Base-by-base conservation (phyloP, 2,888 invertebrate genomes). In the Xestia c-nigrum region DNA sequence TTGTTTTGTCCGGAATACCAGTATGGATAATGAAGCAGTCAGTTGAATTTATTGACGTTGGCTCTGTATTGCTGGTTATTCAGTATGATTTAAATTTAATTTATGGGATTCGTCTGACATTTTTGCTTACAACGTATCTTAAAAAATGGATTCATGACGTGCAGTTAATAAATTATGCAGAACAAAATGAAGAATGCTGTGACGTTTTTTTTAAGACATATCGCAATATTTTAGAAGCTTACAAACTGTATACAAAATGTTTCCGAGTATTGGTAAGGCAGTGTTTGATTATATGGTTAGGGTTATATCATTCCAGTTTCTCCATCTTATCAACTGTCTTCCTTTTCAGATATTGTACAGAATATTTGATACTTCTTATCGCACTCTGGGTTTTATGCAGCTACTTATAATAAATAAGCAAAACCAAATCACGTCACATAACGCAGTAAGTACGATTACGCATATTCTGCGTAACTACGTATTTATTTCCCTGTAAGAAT, bases 41-140 rank as follows among this genome's bases (percentile, higher is more conserved):
- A 16, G 5, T 52, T 6, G 1, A 31, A 46, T 63, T 63, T 31
- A 3, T 50, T 43, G 64, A 75, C 0, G 6, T 2, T 16, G 10
- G 50, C 9, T 0, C 0, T 14, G 12, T 9, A 19, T 19, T 75
- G 19, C 3, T 61, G 0, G 14, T n/a, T 1, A 14, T 16, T 0
- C n/a, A 66, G 5, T 76, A 31, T 38, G 66, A 76, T 38, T 6
- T 76, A 3, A 76, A 76, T 66, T 52, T 61, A 50, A 24, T 76
- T 38, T 67, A 61, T 52, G 50, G 76, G 16, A 52, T 52, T 52
- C 50, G 76, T 38, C 21, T 76, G n/a, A 21, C 24, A n/a, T 2
- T 0, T 16, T 76, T 76, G 21, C 24, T 76, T 3, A 16, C 16
- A 7, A 50, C 7, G 31, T 76, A 59, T 61, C 43, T 76, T 6